Evolutionary conservation across 2,888 invertebrate species (phyloP), one percentile per base, ranked within the genome.

Genomic region (Leptarthrus brevirostris): DNA sequence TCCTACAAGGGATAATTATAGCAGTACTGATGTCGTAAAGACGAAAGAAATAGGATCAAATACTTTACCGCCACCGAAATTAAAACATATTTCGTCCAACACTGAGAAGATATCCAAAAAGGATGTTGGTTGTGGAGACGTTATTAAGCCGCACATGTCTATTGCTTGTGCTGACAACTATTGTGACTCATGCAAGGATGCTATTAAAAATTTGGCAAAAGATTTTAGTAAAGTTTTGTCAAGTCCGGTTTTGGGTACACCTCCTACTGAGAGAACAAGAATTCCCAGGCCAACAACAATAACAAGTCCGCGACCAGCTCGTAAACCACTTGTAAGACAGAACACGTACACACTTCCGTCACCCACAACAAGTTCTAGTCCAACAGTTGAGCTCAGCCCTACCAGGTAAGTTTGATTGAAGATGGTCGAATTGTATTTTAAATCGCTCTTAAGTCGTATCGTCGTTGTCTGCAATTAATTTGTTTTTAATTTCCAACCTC

Each of bases 101-200:
- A 84, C 84, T 30, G 84, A 84, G n/a, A 78, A 80, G 74, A 78
- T 83, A 12, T 77, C 78, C 12, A 87, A 86, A 44, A 86, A 86
- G 3, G 87, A 88, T 77, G 86, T 87, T 0, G 86, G 86, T 16
- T 87, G 88, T 40, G 88, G 88, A 1, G 86, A 86, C 22, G 85
- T 86, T 8, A 82, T 86, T 1, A 86, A 85, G 78, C 84, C 86
- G 78, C 86, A 87, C 66, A 86, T 87, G 52, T 84, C 85, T 0
- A 86, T 86, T 30, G 84, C 86, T 12, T 86, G 87, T 77, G 86
- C 87, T 47, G 86, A 86, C 24, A 87, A 87, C 77, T 87, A 87
- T 78, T 89, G 89, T 84, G 89, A 89, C 80, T 88, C 89, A 76
- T 89, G 89, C 80, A 88, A 88, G 79, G 87, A 87, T 78, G 86